A percentile compares a stretch with the other conserved stretches of the same genome.
Evolutionary conservation across 2,888 invertebrate species (phyloP).

Genomic region (Acrobeloides nanus): DNA sequence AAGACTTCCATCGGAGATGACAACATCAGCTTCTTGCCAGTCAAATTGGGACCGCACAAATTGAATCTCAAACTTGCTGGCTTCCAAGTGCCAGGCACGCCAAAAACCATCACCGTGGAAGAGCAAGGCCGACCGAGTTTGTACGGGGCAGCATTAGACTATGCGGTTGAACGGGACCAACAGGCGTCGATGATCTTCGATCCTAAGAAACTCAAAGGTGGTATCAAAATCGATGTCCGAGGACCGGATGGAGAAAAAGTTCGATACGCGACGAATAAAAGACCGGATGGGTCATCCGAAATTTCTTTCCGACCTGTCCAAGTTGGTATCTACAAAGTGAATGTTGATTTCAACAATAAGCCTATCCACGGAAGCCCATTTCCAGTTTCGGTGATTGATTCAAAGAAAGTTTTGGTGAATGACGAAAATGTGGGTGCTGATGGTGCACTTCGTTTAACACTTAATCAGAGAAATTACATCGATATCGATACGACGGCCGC

Average conservation of each 20-base stretch:
- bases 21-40: constrained; percentile 45
- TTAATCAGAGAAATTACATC: constrained; percentile 40
- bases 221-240: constrained; percentile 45
- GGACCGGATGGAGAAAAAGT: constrained; percentile 32
- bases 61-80: constrained; percentile 45
- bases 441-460: constrained; percentile 38
- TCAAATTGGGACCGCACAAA: constrained; percentile 43
- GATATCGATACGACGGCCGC: constrained; percentile 52
- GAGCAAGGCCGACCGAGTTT: constrained; percentile 42
- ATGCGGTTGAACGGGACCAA: constrained; percentile 57
- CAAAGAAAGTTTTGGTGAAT: constrained; percentile 37
- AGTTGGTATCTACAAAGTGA: constrained; percentile 38
- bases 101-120: constrained; percentile 26
- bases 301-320: constrained; percentile 60
- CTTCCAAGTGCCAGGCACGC: constrained; percentile 44
- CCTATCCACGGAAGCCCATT: constrained; percentile 61
- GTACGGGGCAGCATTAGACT: constrained; percentile 59
- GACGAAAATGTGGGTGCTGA: constrained; percentile 39
- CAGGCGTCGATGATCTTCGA: constrained; percentile 58
- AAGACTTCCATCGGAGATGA: constrained; percentile 34
- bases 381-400: constrained; percentile 46
- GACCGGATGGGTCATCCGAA: constrained; percentile 63
- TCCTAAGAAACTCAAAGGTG: constrained; percentile 53
- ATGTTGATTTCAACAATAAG: constrained; percentile 56
- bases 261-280: constrained; percentile 39